Conservation (phyloP, 2,113 vertebrate species). For the Panthera leo region DNA sequence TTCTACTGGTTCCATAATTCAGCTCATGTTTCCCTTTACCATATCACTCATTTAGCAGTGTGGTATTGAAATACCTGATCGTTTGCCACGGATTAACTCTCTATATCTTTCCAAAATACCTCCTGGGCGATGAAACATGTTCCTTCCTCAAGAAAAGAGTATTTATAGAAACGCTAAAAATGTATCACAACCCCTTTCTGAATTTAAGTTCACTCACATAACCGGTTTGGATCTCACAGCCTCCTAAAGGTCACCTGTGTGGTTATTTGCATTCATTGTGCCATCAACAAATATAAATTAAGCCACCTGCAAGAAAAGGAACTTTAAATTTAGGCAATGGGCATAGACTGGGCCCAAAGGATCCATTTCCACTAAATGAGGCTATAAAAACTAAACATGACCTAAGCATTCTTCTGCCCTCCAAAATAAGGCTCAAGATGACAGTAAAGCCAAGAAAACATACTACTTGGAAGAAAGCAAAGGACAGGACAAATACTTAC, state of each 20-base stretch:
- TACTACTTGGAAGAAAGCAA: conserved; percentile 21
- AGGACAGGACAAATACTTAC: not conserved
- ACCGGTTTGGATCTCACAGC: not conserved
- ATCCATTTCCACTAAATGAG: conserved; percentile 78
- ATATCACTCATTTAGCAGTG: not conserved
- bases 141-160: not conserved
- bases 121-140: not conserved
- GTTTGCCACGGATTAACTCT: not conserved
- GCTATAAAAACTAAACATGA: conserved; percentile 80
- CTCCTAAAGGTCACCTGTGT: conserved; percentile 75
- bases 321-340: conserved; percentile 80
- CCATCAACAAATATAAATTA: conserved; percentile 81
- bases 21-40: not conserved
- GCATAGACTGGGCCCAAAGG: conserved; percentile 75
- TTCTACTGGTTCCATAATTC: not conserved
- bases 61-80: not conserved
- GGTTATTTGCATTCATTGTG: conserved; percentile 72
- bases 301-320: conserved; percentile 76
- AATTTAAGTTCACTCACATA: conserved; percentile 49
- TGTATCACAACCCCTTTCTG: not conserved
- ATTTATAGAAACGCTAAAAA: conserved; percentile 35
- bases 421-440: conserved; percentile 78
- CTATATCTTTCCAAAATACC: not conserved
- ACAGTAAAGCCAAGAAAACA: conserved; percentile 72
- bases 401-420: conserved; percentile 81